Conservation (phyloP, 1,140 invertebrate genomes). For the Epicauta chinensis region DNA sequence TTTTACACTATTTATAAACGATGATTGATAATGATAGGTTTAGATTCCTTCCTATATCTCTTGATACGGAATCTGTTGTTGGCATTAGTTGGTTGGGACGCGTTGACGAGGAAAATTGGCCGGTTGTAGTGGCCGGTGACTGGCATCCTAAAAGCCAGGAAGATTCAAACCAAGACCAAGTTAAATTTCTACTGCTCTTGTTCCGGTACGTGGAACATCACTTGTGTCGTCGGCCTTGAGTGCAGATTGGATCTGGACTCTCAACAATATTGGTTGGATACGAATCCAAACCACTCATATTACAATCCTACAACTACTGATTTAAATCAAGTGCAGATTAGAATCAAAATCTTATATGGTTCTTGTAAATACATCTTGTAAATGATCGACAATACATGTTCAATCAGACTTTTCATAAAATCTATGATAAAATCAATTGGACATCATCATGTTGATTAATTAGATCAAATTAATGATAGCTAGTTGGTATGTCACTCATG, state of each 20-base stretch:
- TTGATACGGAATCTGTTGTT: no score
- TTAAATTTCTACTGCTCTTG: conserved; percentile 15
- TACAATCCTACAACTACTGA: conserved; percentile 12
- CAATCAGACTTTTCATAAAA: no score
- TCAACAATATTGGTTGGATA: conserved; percentile 14
- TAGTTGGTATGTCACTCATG: conserved; percentile 11
- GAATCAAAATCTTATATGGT: conserved; percentile 12
- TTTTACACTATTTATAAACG: no score
- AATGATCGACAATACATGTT: no score
- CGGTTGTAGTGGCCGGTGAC: conserved; percentile 16
- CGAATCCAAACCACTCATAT: conserved; percentile 12
- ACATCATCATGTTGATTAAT: no score
- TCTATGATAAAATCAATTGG: no score
- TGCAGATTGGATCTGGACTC: conserved; percentile 24
- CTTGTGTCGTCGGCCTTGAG: conserved; percentile 23
- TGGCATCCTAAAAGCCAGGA: conserved; percentile 11
- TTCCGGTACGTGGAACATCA: conserved; percentile 27
- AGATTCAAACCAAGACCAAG: conserved; percentile 3
- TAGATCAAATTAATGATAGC: no score
- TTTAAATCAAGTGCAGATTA: conserved; percentile 17
- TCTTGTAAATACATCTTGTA: background rate
- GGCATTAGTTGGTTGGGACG: conserved; percentile 2
- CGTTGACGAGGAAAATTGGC: conserved; percentile 24
- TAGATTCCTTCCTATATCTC: no score
- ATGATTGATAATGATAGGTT: no score